Conservation (phyloP, 2,888 invertebrate species). For the Diarsia rubi region DNA sequence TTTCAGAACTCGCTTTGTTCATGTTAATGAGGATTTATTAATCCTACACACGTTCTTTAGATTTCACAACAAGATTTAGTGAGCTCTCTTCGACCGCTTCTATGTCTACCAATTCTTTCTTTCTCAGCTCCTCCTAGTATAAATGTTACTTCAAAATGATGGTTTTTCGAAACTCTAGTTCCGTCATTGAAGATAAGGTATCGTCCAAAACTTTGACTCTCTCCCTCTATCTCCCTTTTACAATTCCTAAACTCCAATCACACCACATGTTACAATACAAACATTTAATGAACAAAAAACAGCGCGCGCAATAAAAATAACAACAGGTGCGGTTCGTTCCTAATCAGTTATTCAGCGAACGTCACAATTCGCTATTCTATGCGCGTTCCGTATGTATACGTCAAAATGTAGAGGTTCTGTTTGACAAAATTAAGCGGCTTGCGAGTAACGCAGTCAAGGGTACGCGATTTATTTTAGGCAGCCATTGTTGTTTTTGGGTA, state of each 20-base stretch:
- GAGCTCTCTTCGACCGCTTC: too few relatives aligned
- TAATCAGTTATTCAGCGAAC: conserved; percentile 81
- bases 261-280: conserved; percentile 60
- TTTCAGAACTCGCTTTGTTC: neutral
- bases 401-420: conserved; percentile 81
- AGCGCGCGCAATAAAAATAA: conserved; percentile 59
- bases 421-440: conserved; percentile 81
- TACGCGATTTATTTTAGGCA: conserved; percentile 73
- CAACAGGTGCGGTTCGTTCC: conserved; percentile 77
- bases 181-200: neutral
- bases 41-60: neutral
- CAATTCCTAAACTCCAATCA: conserved; percentile 38
- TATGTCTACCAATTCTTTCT: neutral
- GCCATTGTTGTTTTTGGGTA: conserved; percentile 60
- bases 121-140: neutral
- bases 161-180: neutral
- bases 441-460: conserved; percentile 70
- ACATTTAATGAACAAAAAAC: conserved; percentile 69
- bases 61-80: neutral
- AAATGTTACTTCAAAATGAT: neutral
- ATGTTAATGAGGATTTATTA: neutral
- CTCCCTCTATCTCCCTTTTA: neutral
- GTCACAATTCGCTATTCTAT: conserved; percentile 77
- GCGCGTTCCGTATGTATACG: conserved; percentile 72
- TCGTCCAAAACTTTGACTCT: neutral